A percentile compares a stretch with the other conserved stretches of the same genome.
phyloP scores from a whole-genome alignment of 1,140 invertebrate genomes.

The silkworm (Bombyx mori) region ASM3026992v2 NC_085129.1:9101001-9101500 shows the following conservation, averaged over 20 bases:
- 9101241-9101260: slow-evolving; percentile 28
- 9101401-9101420: no score
- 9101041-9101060: no score
- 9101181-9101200: slow-evolving; percentile 63
- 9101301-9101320: slow-evolving; percentile 78
- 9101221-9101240: slow-evolving; percentile 8
- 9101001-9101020: no score
- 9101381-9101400: no score
- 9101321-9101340: slow-evolving; percentile 72
- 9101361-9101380: no score
- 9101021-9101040: no score
- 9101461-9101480: no score
- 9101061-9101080: neutral
- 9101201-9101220: slow-evolving; percentile 43
- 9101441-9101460: no score
- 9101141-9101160: slow-evolving; percentile 81
- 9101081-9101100: slow-evolving; percentile 21
- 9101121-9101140: slow-evolving; percentile 77
- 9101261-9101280: slow-evolving; percentile 29
- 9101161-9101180: slow-evolving; percentile 78
- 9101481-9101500: no score
- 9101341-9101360: slow-evolving; percentile 52
- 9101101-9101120: slow-evolving; percentile 56
- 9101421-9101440: no score
- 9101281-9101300: slow-evolving; percentile 73